Evolutionary conservation across 2,888 invertebrate species (phyloP).

Genomic region (Agrypnus murinus): DNA sequence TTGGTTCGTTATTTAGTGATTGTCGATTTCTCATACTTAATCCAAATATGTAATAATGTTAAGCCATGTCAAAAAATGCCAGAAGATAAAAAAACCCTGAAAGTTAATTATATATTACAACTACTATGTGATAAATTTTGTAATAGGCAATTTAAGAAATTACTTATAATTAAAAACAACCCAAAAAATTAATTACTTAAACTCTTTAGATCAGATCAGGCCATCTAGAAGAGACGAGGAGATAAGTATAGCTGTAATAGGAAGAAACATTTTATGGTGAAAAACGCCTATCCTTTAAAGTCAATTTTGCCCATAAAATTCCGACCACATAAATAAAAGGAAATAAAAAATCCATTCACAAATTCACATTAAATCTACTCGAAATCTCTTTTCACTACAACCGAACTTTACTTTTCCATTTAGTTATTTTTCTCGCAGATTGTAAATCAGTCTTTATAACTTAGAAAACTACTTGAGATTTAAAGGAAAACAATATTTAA

Average conservation of each 20-base stretch:
- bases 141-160: too few relatives aligned
- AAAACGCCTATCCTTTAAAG: not conserved
- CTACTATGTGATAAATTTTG: too few relatives aligned
- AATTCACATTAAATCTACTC: slow-evolving; percentile 10
- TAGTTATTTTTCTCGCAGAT: slow-evolving; percentile 24
- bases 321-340: not conserved
- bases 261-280: too few relatives aligned
- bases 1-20: slow-evolving; percentile 11
- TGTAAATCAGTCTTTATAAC: slow-evolving; percentile 14
- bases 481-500: too few relatives aligned
- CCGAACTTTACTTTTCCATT: slow-evolving; percentile 24
- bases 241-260: too few relatives aligned
- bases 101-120: slow-evolving; percentile 2
- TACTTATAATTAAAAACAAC: too few relatives aligned
- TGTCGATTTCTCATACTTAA: slow-evolving; percentile 22
- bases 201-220: too few relatives aligned
- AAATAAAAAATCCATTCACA: slow-evolving; percentile 4
- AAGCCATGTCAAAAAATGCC: slow-evolving; percentile 8
- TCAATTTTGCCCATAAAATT: not conserved
- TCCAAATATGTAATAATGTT: slow-evolving; percentile 30
- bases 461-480: too few relatives aligned
- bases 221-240: too few relatives aligned
- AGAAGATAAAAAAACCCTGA: not conserved
- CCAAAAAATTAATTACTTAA: too few relatives aligned
- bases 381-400: slow-evolving; percentile 15